These are phyloP conservation scores for Hexactinellida sp. DNA, from an alignment of 37 sponge, comb jelly and placozoan genomes.

Conservation along the genomic window DNA sequence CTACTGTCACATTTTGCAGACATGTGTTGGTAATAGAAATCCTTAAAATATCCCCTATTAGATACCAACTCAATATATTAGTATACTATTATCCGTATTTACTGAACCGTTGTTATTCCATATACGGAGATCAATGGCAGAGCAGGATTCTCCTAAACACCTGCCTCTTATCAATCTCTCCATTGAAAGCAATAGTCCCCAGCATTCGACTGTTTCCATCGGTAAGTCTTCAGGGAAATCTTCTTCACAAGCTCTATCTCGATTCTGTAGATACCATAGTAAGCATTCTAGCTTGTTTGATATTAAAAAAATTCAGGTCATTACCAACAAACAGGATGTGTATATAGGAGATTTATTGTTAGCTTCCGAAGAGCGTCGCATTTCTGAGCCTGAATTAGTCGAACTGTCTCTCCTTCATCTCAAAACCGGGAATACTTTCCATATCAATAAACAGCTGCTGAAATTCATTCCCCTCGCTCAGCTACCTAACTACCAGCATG, in stretches of 20 bases:
- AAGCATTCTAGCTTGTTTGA: background rate
- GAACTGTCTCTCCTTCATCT: background rate
- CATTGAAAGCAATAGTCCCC: background rate
- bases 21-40: too few species aligned
- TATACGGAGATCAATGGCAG: too few species aligned
- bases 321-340: background rate
- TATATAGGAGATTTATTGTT: background rate
- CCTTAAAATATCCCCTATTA: too few species aligned
- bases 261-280: background rate
- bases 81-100: too few species aligned
- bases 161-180: background rate
- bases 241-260: background rate
- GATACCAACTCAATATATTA: too few species aligned
- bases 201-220: background rate
- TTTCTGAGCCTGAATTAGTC: background rate
- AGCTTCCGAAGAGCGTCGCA: background rate
- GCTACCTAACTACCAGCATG: background rate
- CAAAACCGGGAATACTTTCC: background rate
- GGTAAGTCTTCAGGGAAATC: background rate
- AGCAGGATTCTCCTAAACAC: background rate
- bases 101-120: too few species aligned
- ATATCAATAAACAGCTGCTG: background rate
- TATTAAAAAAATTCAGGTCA: background rate
- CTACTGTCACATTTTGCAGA: too few species aligned
- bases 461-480: background rate